Base-by-base conservation (phyloP, 2,797 vertebrate genomes). In the Falco biarmicus region DNA sequence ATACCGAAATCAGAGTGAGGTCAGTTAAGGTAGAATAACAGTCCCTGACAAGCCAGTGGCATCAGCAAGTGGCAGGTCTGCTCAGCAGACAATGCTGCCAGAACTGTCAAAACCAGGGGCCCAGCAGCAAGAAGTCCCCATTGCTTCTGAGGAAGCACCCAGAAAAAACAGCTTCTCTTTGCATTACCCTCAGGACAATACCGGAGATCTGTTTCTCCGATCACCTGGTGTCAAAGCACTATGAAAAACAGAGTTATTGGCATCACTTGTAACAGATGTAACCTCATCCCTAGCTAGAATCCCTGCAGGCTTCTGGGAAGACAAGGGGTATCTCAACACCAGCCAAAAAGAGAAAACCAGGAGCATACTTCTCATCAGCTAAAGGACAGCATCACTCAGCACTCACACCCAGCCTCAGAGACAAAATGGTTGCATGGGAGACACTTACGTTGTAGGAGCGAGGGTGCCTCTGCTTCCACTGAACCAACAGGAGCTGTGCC, bases 391-490 rank as follows among this genome's bases (percentile, higher is more conserved):
- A 54, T 5, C 0, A 0, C 34, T 54, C 29, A 41, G 17, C 20
- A 5, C 61, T 50, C 10, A 0, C 56, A 26, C 5, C 47, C 59
- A 43, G 64, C 6, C 8, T 17, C 0, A 9, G 77, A 26, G 69
- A 56, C 32, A 47, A 31, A 41, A 12, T 0, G 1, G 54, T 45
- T 28, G 56, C 2, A 2, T 6, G 54, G 61, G 28, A 79, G 48
- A 70, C 25, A 92, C 99, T 99, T 97, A 99, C 99, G 15, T 99
- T 99, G 98, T 99, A 99, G 84, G 99, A 99, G 95, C 99, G 99
- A 59, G 99, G 98, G 89, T 99, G 99, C 93, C 99, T 98, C 98
- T 99, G 99, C 82, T 99, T 99, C 99, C 99, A 99, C 97, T 99
- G 99, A 7, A 99, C 99, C 45, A 99, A 97, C 86, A 99, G 98